Evolutionary conservation across 2,113 vertebrate genomes (phyloP).

Genomic region (Alces alces): DNA sequence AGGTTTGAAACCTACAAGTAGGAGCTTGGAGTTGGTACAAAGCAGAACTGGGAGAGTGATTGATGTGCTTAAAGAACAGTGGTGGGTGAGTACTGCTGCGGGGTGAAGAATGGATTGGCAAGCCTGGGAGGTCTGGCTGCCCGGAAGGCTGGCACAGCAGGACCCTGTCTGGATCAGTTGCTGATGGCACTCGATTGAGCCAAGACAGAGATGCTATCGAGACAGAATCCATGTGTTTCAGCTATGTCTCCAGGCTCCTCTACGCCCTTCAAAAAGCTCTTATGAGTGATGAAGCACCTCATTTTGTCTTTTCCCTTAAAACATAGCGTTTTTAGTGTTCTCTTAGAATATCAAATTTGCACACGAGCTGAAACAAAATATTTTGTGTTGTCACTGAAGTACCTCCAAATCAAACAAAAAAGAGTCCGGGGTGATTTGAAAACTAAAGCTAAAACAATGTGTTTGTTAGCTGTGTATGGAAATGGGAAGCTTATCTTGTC

Average conservation of each 20-base stretch:
- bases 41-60: constrained; percentile 35
- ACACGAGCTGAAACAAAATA: neutral
- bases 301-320: neutral
- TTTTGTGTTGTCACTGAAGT: neutral
- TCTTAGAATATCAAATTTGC: neutral
- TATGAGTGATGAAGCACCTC: neutral
- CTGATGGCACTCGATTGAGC: neutral
- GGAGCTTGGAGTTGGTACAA: constrained; percentile 41
- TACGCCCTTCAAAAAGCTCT: neutral
- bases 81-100: neutral
- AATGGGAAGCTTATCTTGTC: neutral
- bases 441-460: neutral
- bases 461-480: neutral
- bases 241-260: neutral
- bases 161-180: neutral
- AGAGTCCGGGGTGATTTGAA: neutral
- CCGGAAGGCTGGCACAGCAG: neutral
- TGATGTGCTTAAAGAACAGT: constrained; percentile 49
- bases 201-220: neutral
- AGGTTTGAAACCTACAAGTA: constrained; percentile 40
- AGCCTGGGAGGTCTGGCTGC: neutral
- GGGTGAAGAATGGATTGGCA: constrained; percentile 1
- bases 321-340: neutral
- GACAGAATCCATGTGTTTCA: neutral
- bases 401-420: neutral